Percentiles rank a stretch among this genome's conserved stretches.
Evolutionary conservation across 2,113 vertebrate genomes (phyloP).

Genomic region (Lophius piscatorius): DNA sequence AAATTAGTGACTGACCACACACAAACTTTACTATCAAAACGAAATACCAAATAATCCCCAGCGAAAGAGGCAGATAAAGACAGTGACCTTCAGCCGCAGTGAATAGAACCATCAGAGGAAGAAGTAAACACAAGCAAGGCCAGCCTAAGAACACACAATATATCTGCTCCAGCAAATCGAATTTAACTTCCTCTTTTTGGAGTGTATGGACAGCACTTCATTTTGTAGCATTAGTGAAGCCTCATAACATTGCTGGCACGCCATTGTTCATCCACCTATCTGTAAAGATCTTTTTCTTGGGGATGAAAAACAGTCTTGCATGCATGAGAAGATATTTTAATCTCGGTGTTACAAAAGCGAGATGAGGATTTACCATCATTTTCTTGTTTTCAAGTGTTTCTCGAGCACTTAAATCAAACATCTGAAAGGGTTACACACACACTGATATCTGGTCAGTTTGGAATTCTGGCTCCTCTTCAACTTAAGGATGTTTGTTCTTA

Average conservation of each 20-base stretch:
- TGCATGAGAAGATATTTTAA: slow-evolving; percentile 33
- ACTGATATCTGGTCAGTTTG: slow-evolving; percentile 45
- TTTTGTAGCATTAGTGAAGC: slow-evolving; percentile 12
- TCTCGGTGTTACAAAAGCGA: slow-evolving; percentile 11
- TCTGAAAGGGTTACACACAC: neutral
- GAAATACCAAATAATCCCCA: slow-evolving; percentile 44
- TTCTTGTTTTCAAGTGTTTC: slow-evolving; percentile 26
- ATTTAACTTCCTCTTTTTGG: slow-evolving; percentile 43
- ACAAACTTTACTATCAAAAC: slow-evolving; percentile 16
- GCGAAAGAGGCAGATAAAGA: slow-evolving; percentile 47
- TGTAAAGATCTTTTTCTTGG: slow-evolving; percentile 15
- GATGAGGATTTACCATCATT: slow-evolving; percentile 2
- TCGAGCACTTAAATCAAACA: slow-evolving; percentile 28
- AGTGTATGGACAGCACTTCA: neutral
- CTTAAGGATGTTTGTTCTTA: slow-evolving; percentile 42
- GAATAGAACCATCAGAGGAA: slow-evolving; percentile 45
- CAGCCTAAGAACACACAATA: slow-evolving; percentile 26
- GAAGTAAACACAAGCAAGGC: slow-evolving; percentile 59
- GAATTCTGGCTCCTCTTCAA: slow-evolving; percentile 12
- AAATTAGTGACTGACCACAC: slow-evolving; percentile 20
- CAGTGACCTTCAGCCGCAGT: slow-evolving; percentile 54
- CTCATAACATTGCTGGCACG: neutral
- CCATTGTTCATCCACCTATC: slow-evolving; percentile 21
- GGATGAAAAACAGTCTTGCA: slow-evolving; percentile 17
- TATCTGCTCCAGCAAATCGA: slow-evolving; percentile 41